Conservation (phyloP, 2,113 vertebrate species). For the Catagonus wagneri region DNA sequence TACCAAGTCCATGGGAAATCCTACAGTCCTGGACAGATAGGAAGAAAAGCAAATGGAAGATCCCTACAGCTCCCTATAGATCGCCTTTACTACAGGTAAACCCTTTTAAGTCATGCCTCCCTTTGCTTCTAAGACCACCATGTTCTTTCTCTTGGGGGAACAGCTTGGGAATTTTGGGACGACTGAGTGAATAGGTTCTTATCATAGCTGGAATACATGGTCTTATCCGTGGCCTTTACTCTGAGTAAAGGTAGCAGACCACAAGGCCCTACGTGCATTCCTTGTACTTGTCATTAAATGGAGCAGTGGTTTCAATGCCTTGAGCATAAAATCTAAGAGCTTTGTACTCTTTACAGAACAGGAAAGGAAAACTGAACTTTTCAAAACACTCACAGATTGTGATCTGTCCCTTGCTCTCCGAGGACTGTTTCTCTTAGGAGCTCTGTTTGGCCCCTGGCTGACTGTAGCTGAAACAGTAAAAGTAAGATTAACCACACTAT, state of each 20-base stretch:
- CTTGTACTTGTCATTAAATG: not conserved
- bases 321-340: not conserved
- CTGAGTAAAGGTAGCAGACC: not conserved
- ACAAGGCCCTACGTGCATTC: not conserved
- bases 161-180: not conserved
- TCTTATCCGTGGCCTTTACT: not conserved
- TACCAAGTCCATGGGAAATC: not conserved
- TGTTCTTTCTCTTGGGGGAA: not conserved
- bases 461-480: conserved; percentile 13
- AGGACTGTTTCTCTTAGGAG: not conserved
- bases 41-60: not conserved
- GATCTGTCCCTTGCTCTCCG: not conserved
- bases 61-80: not conserved
- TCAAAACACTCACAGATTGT: not conserved
- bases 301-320: not conserved
- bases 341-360: not conserved
- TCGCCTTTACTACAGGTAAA: not conserved
- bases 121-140: not conserved
- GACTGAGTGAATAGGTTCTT: not conserved
- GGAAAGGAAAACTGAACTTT: not conserved
- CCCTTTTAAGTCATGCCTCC: not conserved
- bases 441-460: not conserved
- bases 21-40: not conserved
- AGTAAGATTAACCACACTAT: not conserved
- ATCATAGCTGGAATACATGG: not conserved